Evolutionary conservation across 1,140 invertebrate species (phyloP), one percentile per base, ranked within the genome.

Genomic region (Heliconius himera): DNA sequence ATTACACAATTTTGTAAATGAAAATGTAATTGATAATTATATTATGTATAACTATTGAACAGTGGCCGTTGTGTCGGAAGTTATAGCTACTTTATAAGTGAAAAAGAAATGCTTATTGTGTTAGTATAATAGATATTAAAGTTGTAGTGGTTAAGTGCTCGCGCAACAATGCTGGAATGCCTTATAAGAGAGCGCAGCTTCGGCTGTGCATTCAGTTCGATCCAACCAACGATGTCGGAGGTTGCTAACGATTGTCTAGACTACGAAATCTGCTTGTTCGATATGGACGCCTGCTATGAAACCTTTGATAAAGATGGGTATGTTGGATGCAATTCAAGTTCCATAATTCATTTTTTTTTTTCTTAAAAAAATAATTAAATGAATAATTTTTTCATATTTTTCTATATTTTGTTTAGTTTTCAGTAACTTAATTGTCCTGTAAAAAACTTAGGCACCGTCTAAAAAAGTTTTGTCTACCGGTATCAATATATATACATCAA

Each of bases 221-320:
- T 88, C 84, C 87, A 89, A 87, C 87, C 88, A 87, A 90, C 88
- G 88, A 94, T 94, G 93, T 87, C 88, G 87, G 88, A 91, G 82
- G 91, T 91, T 88, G 89, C 85, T 82, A 91, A 88, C 89, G 89
- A 87, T 22, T 81, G 84, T 26, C 79, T 88, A 93, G 85, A 91
- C 74, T 93, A 95, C 82, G 93, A 95, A 89, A 90, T 88, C 81
- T 93, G 91, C 89, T 93, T 95, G 86, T 87, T 92, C 92, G 96
- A 96, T 94, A 98, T 98, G 97, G 97, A 98, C 93, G 97, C 97
- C 84, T 98, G 97, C 94, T 98, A 98, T 93, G 96, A 96, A 87
- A 97, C 97, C 78, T 98, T 98, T 91, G 97, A 98, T 95, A 97
- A 98, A 93, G 97, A 98, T 95, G 96, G 96, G 96, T 96, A 94